phyloP scores from a whole-genome alignment of 2,797 vertebrate genomes.

The Enteromius viviparus region DNA sequence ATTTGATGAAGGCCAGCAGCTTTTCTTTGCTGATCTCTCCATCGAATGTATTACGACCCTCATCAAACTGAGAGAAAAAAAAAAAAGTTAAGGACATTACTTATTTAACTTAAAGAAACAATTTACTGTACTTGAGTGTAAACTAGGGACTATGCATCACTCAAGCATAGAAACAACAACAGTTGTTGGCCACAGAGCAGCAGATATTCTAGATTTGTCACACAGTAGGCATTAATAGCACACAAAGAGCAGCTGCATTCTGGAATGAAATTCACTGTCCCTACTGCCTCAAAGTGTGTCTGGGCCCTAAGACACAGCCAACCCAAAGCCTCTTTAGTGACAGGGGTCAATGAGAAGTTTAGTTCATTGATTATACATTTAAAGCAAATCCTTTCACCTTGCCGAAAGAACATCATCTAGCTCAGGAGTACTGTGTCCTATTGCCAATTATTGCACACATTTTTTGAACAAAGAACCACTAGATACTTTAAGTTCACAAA shows the following conservation, averaged over 20 bases:
- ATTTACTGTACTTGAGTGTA: background rate
- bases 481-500: too few relatives aligned
- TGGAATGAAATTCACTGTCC: background rate
- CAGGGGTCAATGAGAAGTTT: background rate
- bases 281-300: background rate
- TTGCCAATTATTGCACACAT: too few relatives aligned
- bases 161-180: background rate
- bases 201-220: background rate
- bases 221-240: background rate
- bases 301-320: background rate
- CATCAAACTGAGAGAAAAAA: constrained; percentile 85
- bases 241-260: background rate
- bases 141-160: background rate
- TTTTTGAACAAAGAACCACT: too few relatives aligned
- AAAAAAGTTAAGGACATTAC: background rate
- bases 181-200: background rate
- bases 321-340: background rate
- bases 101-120: background rate
- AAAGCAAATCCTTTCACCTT: background rate
- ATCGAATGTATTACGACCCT: constrained; percentile 91
- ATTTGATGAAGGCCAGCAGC: constrained; percentile 88
- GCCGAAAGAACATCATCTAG: background rate
- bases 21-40: constrained; percentile 90
- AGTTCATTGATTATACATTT: background rate
- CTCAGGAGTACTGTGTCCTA: background rate